Base-by-base conservation (phyloP, 2,797 vertebrate genomes). In the Channa striata region DNA sequence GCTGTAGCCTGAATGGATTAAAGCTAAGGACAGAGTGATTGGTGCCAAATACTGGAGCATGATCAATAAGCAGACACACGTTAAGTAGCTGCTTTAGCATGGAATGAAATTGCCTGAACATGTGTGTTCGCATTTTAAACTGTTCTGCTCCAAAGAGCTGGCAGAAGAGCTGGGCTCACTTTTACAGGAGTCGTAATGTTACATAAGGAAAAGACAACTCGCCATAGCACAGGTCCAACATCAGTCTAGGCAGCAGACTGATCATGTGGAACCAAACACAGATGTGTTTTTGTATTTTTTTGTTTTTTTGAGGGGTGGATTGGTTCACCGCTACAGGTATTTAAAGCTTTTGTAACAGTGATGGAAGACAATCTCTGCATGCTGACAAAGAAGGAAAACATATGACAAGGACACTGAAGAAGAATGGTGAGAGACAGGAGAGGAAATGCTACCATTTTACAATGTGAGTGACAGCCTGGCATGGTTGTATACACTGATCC, bases 121-220 rank as follows among this genome's bases (percentile, higher is more conserved):
- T 57, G 36, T 66, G 23, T n/a, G 44, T 1, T 44, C 51, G 66
- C 6, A 14, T 23, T 71, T 37, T 49, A 50, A 68, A 70, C 63
- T 72, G 30, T 40, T 50, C 52, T 40, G 42, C 61, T 13, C 23
- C n/a, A 43, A 60, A 51, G 63, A 59, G 49, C 36, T 19, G 25
- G 25, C 25, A 30, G 25, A 30, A 30, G 25, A 30, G 25, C 25
- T 63, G 52, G 21, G 0, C 47, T 53, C 0, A 19, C 25, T 64
- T 78, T 71, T 68, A 88, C 68, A 65, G 64, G 66, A 78, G 72
- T 78, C 47, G 5, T 81, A 48, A 74, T 34, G 81, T 89, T 87
- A 77, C 64, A 52, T 83, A 87, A 87, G 75, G 77, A 64, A 80
- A 86, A 74, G 39, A 50, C 78, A 76, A 68, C 50, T 84, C 62